phyloP scores from a whole-genome alignment of 2,113 vertebrate genomes.

The Thymallus thymallus region DNA sequence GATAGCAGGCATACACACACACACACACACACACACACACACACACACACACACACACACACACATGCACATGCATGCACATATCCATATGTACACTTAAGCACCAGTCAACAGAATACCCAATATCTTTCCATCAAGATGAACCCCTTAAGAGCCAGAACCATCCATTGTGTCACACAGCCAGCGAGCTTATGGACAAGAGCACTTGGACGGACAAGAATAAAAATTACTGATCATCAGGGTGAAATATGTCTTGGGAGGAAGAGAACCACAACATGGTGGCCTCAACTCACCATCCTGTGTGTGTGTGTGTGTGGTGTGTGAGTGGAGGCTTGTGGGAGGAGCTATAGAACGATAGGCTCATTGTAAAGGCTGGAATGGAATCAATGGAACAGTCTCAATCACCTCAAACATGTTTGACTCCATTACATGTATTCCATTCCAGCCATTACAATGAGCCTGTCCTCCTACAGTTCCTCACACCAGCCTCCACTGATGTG shows the following conservation, averaged over 20 bases:
- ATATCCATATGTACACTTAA: neutral
- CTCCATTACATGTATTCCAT: no score
- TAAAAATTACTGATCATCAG: neutral
- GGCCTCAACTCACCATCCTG: neutral
- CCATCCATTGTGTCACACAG: neutral
- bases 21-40: neutral
- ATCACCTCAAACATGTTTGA: neutral
- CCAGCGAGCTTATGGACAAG: neutral
- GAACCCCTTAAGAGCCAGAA: neutral
- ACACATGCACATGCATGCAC: neutral
- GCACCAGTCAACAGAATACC: neutral
- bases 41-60: neutral
- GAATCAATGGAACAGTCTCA: no score
- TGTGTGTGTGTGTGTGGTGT: conserved; percentile 5
- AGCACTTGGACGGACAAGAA: neutral
- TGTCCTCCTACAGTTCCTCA: no score
- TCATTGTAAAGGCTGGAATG: no score
- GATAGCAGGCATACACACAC: neutral
- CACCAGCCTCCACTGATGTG: neutral
- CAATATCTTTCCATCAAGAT: neutral
- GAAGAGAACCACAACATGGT: neutral
- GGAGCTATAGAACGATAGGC: no score
- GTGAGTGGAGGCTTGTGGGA: neutral
- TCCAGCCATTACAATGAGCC: no score
- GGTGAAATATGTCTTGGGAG: no score